Percentiles rank a stretch among this genome's conserved stretches.
These are phyloP conservation scores for Pachypsylla venusta DNA, from an alignment of 1,140 invertebrate genomes.

Conservation along the genomic window DNA sequence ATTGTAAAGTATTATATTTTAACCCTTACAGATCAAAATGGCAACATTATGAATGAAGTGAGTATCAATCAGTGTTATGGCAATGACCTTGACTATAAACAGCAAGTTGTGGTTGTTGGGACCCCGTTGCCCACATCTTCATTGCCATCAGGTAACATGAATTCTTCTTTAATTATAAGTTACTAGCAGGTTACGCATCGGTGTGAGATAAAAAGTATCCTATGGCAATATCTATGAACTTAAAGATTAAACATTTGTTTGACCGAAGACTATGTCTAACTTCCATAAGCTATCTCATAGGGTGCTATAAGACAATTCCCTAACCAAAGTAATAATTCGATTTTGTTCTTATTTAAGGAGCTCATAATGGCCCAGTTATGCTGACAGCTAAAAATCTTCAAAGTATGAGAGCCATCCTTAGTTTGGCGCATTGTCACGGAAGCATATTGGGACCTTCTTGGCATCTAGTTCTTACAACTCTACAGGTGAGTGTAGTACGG, in stretches of 20 bases:
- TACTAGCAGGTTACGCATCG: no score
- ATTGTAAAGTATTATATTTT: slow-evolving; percentile 29
- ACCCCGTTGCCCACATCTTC: slow-evolving; percentile 77
- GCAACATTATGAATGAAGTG: slow-evolving; percentile 37
- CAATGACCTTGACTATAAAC: slow-evolving; percentile 47
- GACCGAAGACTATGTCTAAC: no score
- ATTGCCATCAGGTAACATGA: slow-evolving; percentile 45
- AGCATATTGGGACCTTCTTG: slow-evolving; percentile 82
- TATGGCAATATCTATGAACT: no score
- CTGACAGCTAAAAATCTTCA: slow-evolving; percentile 94
- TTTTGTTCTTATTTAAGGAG: slow-evolving; percentile 32
- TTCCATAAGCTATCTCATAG: no score
- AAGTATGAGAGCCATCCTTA: slow-evolving; percentile 80
- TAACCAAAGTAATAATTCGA: background rate
- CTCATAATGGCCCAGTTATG: slow-evolving; percentile 92
- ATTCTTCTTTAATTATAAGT: no score
- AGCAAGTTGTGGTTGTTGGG: slow-evolving; percentile 87
- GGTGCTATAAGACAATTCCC: background rate
- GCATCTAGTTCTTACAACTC: slow-evolving; percentile 86
- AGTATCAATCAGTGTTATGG: slow-evolving; percentile 31
- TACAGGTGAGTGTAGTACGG: slow-evolving; percentile 47
- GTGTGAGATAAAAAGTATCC: no score
- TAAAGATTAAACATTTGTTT: no score
- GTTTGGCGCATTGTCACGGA: slow-evolving; percentile 81
- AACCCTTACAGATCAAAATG: slow-evolving; percentile 35